Evolutionary conservation across 2,113 vertebrate species (phyloP).

Genomic region (Amphilophus citrinellus): DNA sequence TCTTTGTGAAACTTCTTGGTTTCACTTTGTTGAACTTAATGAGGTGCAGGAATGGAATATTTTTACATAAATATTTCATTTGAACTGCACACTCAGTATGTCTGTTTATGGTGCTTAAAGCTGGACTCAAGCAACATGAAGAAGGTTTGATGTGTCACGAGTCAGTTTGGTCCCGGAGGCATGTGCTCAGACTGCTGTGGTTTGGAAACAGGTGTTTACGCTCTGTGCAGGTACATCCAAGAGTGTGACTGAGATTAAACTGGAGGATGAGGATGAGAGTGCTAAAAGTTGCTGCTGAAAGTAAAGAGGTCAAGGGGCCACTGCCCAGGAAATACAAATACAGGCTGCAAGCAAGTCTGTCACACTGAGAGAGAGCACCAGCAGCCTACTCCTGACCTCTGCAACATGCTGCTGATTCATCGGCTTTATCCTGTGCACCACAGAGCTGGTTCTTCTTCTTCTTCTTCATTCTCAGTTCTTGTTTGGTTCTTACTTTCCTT

Average conservation of each 20-base stretch:
- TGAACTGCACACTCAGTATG: background rate
- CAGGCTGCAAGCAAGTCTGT: too few species aligned
- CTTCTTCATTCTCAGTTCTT: background rate
- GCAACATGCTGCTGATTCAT: too few species aligned
- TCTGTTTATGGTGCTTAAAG: background rate
- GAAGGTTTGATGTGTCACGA: too few species aligned
- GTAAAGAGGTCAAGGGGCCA: too few species aligned
- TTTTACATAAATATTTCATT: background rate
- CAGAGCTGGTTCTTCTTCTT: too few species aligned
- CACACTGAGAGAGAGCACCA: too few species aligned
- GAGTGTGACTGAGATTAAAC: background rate
- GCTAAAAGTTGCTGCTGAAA: background rate
- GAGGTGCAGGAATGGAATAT: background rate
- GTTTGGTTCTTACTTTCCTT: background rate
- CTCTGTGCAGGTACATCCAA: too few species aligned
- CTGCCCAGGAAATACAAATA: too few species aligned
- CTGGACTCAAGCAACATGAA: background rate
- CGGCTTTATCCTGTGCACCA: too few species aligned
- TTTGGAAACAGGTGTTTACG: background rate
- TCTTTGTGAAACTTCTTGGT: background rate
- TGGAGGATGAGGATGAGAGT: background rate
- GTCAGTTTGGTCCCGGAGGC: too few species aligned
- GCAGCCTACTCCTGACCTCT: too few species aligned
- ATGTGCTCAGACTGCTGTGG: background rate
- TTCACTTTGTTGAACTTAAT: background rate